Base-by-base conservation (phyloP, 2,888 invertebrate species). In the Sylvicola cinctus region DNA sequence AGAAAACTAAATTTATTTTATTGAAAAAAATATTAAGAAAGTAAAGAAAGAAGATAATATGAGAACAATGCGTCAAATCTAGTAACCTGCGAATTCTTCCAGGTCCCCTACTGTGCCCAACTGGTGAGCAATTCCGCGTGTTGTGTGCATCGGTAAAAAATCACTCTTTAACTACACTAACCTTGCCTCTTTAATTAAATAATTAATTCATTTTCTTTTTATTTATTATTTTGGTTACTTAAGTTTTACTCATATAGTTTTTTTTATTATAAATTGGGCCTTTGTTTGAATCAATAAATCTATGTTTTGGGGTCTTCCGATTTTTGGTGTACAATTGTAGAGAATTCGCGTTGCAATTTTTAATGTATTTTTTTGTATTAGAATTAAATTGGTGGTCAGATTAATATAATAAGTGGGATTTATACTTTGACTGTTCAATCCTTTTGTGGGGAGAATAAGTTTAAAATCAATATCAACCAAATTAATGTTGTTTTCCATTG, bases 41-140 rank as follows among this genome's bases (percentile, higher is more conserved):
- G 7, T 11, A 16, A 36, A 29, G 23, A 29, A 6, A 13, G 4
- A 16, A 20, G 17, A 29, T 29, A 14, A 25, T 8, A 34, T 34
- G 29, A 17, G 29, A 34, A 34, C 16, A 12, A n/a, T n/a, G n/a
- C 12, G 23, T 25, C n/a, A 14, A 16, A 27, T 27, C 12, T 10
- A 30, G 36, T 36, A 37, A 40, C 39, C 40, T 43, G 42, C 40
- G 40, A 42, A 38, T 39, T 40, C 39, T 44, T 44, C 39, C 79
- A 81, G 81, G 80, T 80, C 74, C 80, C 79, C 71, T 78, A 76
- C 76, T 81, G 81, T 74, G 80, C 79, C 72, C 78, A 78, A 74
- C 74, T 79, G 79, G 80, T 81, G 80, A 81, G 80, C 80, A 80
- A 80, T 80, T 74, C 74, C 75, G 80, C 80, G 79, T 79, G 78